Base-by-base conservation (phyloP, 1,140 invertebrate genomes). In the Pollicipes pollicipes region DNA sequence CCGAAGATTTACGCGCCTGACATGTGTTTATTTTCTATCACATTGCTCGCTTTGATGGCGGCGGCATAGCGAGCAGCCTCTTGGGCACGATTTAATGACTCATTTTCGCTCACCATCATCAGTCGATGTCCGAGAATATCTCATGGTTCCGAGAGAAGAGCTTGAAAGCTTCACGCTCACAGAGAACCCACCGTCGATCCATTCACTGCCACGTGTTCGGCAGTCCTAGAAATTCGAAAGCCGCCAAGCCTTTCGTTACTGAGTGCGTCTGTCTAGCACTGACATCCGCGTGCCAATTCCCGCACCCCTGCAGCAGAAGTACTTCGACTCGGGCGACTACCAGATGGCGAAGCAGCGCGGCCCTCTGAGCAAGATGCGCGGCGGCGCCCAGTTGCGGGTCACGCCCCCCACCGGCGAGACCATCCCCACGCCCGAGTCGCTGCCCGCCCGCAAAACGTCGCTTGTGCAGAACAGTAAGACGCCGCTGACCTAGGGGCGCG, bases 291-390 rank as follows among this genome's bases (percentile, higher is more conserved):
- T 68, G 37, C n/a, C n/a, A n/a, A n/a, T 70, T 70, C 68, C 73
- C 72, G 73, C 74, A 70, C 73, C 74, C 75, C 84, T 86, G 68
- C 79, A 94, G 89, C 93, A 97, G 89, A 98, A 98, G 82, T 98
- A 93, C 81, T 98, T 98, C 81, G 95, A 98, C 82, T 97, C 95
- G 71, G 95, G 95, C 68, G 95, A 98, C 82, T 98, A 98, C 83
- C 94, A 97, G 84, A 97, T 98, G 95, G 94, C 95, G 17, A 96
- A 95, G 80, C 94, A 97, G 79, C 90, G 74, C 27, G 73, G 72
- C 85, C 80, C 78, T 83, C 79, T 84, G 75, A 81, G 83, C 75
- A 67, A 69, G 45, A 73, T 75, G 74, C 77, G 76, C 70, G 79
- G 76, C 27, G 77, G 73, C 68, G 78, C 76, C 74, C 80, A 79